Evolutionary conservation across 2,797 vertebrate species (phyloP).

Genomic region (Carduelis carduelis): DNA sequence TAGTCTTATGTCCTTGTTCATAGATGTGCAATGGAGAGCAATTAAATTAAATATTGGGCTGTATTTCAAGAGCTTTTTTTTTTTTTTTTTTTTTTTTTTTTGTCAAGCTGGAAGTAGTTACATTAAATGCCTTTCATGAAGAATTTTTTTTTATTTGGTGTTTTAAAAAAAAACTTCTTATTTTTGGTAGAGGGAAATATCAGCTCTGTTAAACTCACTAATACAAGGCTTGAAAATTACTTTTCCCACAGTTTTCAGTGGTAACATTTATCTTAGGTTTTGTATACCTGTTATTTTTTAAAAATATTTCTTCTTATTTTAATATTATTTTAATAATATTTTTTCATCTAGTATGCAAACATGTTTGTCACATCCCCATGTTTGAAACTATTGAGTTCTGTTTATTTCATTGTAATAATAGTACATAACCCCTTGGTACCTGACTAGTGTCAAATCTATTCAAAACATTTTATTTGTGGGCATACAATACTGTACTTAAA

Average conservation of each 20-base stretch:
- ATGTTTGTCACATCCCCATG: background rate
- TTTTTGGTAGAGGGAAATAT: background rate
- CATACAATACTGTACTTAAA: conserved; percentile 49
- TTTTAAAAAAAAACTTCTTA: background rate
- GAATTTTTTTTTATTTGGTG: background rate
- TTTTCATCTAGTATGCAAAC: background rate
- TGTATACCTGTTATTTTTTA: background rate
- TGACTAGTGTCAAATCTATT: conserved; percentile 44
- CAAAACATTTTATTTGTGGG: conserved; percentile 31
- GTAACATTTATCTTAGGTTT: background rate
- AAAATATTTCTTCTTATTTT: background rate
- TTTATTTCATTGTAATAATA: background rate
- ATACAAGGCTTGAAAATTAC: background rate
- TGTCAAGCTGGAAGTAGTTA: background rate
- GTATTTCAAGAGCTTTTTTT: background rate
- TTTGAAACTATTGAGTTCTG: background rate
- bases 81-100: background rate
- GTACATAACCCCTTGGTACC: background rate
- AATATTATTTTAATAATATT: background rate
- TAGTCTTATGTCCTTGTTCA: background rate
- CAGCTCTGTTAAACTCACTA: background rate
- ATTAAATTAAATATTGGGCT: background rate
- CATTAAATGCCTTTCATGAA: background rate
- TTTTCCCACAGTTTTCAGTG: background rate
- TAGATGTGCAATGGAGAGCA: background rate